A percentile compares a stretch with the other conserved stretches of the same genome.
Conservation (phyloP, 2,113 vertebrate genomes). For the Fregata magnificens region DNA sequence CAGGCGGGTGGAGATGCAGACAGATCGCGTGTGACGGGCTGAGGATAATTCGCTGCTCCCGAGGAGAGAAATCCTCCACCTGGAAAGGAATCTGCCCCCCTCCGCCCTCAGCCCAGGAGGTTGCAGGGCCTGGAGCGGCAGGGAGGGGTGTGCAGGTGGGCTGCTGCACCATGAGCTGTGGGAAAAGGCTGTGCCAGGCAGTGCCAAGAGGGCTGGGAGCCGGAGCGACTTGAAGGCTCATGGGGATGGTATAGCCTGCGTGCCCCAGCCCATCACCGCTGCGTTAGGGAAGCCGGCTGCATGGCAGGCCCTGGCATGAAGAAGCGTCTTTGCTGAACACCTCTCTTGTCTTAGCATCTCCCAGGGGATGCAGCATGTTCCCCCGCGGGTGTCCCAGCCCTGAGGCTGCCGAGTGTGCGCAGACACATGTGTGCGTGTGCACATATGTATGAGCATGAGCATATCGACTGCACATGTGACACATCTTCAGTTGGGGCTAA, state of each 20-base stretch:
- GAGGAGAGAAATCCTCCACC: conserved; percentile 18
- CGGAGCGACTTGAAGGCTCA: not conserved
- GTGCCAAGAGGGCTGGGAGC: not conserved
- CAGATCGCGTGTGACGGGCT: not conserved
- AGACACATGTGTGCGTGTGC: not conserved
- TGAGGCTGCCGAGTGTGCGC: not conserved
- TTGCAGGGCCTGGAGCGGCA: not conserved
- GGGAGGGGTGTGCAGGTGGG: conserved; percentile 8
- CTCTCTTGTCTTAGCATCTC: not conserved
- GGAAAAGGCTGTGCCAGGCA: not conserved
- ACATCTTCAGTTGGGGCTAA: not conserved
- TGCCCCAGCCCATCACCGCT: conserved; percentile 31
- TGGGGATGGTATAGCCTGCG: not conserved
- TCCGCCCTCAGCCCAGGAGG: not conserved
- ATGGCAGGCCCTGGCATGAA: conserved; percentile 38
- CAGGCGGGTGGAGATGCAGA: not conserved
- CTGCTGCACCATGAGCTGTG: not conserved
- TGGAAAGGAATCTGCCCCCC: conserved; percentile 40
- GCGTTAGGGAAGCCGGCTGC: not conserved
- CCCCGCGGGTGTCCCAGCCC: not conserved
- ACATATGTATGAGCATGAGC: not conserved
- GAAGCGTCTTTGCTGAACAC: not conserved
- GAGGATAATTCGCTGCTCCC: conserved; percentile 22
- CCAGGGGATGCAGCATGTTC: not conserved
- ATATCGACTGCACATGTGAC: not conserved